Conservation (phyloP, 2,113 vertebrate genomes). For the Seriola quinqueradiata region DNA sequence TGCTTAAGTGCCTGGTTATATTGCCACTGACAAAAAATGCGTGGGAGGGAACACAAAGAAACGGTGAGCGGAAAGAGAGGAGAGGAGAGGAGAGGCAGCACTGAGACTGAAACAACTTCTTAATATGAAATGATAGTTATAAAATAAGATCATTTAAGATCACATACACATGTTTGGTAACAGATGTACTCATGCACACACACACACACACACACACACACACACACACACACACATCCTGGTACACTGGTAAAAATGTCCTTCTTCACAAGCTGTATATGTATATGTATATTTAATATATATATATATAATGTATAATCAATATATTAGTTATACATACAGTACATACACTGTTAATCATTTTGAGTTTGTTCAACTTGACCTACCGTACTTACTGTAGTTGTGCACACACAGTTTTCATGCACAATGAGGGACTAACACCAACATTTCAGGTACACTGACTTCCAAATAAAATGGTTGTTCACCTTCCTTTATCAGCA, state of each 20-base stretch:
- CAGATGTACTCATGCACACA: not conserved
- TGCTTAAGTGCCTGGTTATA: conserved; percentile 61
- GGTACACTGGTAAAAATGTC: not conserved
- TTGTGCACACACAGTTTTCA: not conserved
- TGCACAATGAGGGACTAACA: not conserved
- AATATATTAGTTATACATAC: no score
- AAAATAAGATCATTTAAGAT: conserved; percentile 6
- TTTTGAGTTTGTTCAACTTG: no score
- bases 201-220: conserved; percentile 3
- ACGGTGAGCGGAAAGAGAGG: not conserved
- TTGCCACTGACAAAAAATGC: conserved; percentile 47
- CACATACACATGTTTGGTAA: not conserved
- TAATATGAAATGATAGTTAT: conserved; percentile 18
- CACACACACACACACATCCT: not conserved
- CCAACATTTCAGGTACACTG: no score
- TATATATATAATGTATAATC: not conserved
- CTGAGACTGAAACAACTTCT: conserved; percentile 8
- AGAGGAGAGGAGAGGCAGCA: conserved; percentile 1
- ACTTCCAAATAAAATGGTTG: not conserved
- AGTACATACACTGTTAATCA: no score
- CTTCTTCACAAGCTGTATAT: not conserved
- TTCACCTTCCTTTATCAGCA: not conserved
- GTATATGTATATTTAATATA: no score
- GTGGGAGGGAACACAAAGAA: conserved; percentile 54
- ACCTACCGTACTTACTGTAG: not conserved